These are phyloP conservation scores for Montipora capitata DNA, from an alignment of 92 coral and sea anemone genomes.

Conservation along the genomic window DNA sequence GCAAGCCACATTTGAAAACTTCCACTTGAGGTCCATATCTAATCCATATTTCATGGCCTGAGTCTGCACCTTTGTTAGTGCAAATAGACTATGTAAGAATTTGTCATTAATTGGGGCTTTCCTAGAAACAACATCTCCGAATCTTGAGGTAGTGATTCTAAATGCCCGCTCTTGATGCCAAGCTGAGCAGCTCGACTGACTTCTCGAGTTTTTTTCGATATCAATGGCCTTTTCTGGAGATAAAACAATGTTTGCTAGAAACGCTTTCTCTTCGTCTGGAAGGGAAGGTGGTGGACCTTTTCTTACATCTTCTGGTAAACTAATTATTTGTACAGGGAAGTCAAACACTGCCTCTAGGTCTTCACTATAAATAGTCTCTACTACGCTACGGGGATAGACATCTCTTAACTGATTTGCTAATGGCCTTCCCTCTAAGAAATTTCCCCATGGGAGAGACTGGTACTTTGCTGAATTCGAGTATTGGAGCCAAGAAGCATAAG, in stretches of 20 bases:
- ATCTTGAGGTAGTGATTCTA: conserved; percentile 49
- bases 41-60: too few relatives aligned
- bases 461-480: conserved; percentile 32
- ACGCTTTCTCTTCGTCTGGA: conserved; percentile 29
- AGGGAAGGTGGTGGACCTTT: conserved; percentile 37
- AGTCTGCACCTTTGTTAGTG: too few relatives aligned
- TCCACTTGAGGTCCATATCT: too few relatives aligned
- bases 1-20: too few relatives aligned
- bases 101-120: too few relatives aligned
- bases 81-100: too few relatives aligned
- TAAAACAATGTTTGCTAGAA: conserved; percentile 28
- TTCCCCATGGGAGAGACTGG: conserved; percentile 38
- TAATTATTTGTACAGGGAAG: neutral
- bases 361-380: conserved; percentile 27
- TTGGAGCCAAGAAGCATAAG: conserved; percentile 54
- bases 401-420: conserved; percentile 45
- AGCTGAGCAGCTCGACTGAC: conserved; percentile 34
- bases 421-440: conserved; percentile 3
- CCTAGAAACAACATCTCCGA: neutral
- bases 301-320: neutral
- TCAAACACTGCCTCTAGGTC: conserved; percentile 31
- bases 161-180: conserved; percentile 47
- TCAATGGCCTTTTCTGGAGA: conserved; percentile 43
- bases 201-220: conserved; percentile 34
- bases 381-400: conserved; percentile 34